Conservation (phyloP, 2,888 invertebrate species). For the Syritta pipiens region DNA sequence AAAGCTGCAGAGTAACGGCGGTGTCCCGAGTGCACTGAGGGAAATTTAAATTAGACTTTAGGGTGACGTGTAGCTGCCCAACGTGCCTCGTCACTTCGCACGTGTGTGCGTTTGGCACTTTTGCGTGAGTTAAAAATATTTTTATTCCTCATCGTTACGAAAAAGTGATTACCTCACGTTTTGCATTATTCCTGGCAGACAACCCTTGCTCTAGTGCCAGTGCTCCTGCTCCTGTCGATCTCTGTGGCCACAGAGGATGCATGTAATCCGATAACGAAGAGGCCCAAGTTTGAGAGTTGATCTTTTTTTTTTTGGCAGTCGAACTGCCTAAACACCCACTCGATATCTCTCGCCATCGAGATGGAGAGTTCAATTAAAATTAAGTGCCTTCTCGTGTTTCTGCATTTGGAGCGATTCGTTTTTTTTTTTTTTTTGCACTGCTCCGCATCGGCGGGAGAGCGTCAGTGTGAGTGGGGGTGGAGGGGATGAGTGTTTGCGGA, state of each 20-base stretch:
- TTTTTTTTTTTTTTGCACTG: neutral
- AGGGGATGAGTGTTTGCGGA: neutral
- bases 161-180: constrained; percentile 6
- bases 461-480: neutral
- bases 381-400: constrained; percentile 68
- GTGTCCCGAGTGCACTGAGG: constrained; percentile 9
- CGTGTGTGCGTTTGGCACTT: neutral
- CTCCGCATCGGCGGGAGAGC: neutral
- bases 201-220: neutral
- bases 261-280: constrained; percentile 55
- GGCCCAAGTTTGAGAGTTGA: neutral
- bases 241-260: constrained; percentile 26
- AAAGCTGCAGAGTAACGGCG: neutral
- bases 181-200: neutral
- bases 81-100: neutral
- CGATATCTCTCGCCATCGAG: constrained; percentile 54
- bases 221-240: constrained; percentile 13
- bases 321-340: constrained; percentile 59
- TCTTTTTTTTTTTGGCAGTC: constrained; percentile 30
- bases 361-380: constrained; percentile 66
- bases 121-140: neutral
- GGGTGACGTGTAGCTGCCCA: neutral
- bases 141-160: too few species aligned
- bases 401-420: constrained; percentile 17
- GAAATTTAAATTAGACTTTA: constrained; percentile 15